Base-by-base conservation (phyloP, 2,888 invertebrate genomes). In the Hyalella azteca region DNA sequence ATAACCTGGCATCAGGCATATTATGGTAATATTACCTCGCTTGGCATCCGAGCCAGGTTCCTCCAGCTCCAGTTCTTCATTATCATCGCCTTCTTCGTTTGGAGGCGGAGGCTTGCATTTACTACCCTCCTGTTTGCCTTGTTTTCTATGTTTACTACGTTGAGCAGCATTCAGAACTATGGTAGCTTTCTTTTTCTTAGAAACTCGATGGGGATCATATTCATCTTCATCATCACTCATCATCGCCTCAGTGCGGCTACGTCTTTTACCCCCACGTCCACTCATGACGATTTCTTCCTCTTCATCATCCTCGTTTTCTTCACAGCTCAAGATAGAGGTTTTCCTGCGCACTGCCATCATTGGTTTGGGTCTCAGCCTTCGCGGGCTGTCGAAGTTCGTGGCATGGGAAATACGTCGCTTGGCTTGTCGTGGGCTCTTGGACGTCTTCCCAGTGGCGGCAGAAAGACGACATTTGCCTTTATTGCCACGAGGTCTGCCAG, bases 161-260 rank as follows among this genome's bases (percentile, higher is more conserved):
- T n/a, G n/a, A n/a, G n/a, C n/a, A n/a, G n/a, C n/a, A n/a, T n/a
- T n/a, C n/a, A 32, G 36, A 1, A 7, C 26, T 3, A 54, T 11
- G 26, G 36, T n/a, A 36, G 32, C 36, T 36, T n/a, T 36, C n/a
- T 66, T 66, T n/a, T 66, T 66, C 39, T 66, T 66, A 0, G 66
- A 36, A 2, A 36, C 66, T 54, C 29, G 26, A 11, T 54, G 26
- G 26, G 29, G 54, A 19, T 54, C 54, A 13, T n/a, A n/a, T 9
- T 66, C 66, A 36, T 66, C 59, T 22, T 59, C 66, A 36, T 66
- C 66, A 66, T 66, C 66, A 15, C 66, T 66, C 3, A 66, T 32
- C 36, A 36, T 19, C 9, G 32, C 19, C 36, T 36, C 36, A 1
- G 66, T n/a, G 3, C 66, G 66, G 7, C 13, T 32, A 9, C 66